Percentiles rank a stretch among this genome's conserved stretches.
These are phyloP conservation scores for Coregonus sp. DNA, from an alignment of 2,797 vertebrate species.

Conservation along the genomic window DNA sequence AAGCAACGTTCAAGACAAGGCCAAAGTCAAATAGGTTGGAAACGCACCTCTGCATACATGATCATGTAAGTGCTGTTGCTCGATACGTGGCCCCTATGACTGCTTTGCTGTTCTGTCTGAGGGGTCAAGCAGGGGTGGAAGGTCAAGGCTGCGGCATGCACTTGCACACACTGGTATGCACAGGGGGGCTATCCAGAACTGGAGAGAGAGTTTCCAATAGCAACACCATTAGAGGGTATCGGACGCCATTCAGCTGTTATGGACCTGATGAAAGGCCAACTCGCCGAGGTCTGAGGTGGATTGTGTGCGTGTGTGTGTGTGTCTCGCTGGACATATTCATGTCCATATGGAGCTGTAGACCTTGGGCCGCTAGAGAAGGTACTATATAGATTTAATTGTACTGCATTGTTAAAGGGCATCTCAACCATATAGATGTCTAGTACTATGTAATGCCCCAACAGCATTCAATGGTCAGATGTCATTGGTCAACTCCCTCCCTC, in stretches of 20 bases:
- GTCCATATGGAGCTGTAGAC: not conserved
- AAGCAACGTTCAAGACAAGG: too few relatives aligned
- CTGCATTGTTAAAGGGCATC: not conserved
- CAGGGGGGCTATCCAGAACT: not conserved
- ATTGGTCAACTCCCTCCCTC: too few relatives aligned
- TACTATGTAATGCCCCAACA: too few relatives aligned
- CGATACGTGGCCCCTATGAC: too few relatives aligned
- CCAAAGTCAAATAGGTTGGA: too few relatives aligned
- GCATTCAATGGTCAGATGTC: too few relatives aligned
- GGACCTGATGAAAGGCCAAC: not conserved
- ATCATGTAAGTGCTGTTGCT: too few relatives aligned
- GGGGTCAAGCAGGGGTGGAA: not conserved
- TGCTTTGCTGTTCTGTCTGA: not conserved
- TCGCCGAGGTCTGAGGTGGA: not conserved
- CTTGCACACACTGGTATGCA: not conserved
- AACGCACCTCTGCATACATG: too few relatives aligned
- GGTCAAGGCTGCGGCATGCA: not conserved
- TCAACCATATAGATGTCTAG: not conserved
- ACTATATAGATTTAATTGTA: not conserved
- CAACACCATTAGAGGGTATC: not conserved
- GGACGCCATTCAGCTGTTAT: not conserved
- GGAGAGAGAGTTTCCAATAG: constrained; percentile 4
- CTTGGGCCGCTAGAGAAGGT: not conserved
- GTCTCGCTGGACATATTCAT: not conserved
- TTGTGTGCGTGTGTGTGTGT: not conserved